phyloP scores from a whole-genome alignment of 2,113 vertebrate genomes.

The Marcusenius ussheri region DNA sequence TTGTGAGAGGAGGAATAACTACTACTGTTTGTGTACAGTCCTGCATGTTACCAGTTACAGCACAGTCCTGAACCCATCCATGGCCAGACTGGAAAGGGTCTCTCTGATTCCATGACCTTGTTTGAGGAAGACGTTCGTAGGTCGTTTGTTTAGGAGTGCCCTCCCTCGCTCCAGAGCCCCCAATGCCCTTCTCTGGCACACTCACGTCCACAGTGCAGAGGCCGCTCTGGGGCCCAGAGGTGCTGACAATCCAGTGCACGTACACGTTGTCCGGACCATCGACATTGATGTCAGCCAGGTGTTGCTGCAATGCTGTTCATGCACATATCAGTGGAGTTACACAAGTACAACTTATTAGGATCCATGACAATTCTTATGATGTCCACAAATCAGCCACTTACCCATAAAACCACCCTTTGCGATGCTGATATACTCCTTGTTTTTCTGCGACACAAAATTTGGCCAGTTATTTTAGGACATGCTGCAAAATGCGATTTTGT shows the following conservation, averaged over 20 bases:
- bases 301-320: slow-evolving; percentile 80
- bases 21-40: neutral
- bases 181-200: neutral
- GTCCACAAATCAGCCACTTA: slow-evolving; percentile 52
- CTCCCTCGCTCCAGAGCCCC: neutral
- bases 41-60: neutral
- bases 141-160: neutral
- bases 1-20: neutral
- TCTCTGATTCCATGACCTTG: neutral
- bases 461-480: neutral
- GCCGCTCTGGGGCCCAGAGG: slow-evolving; percentile 83
- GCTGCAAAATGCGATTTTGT: neutral
- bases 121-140: neutral
- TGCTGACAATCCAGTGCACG: slow-evolving; percentile 96
- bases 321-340: neutral
- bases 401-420: slow-evolving; percentile 98
- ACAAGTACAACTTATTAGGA: neutral
- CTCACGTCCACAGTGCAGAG: slow-evolving; percentile 83
- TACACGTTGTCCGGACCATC: slow-evolving; percentile 93
- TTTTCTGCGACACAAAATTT: slow-evolving; percentile 77
- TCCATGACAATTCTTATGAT: neutral
- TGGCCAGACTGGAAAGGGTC: neutral
- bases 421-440: slow-evolving; percentile 96
- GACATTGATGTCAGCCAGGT: slow-evolving; percentile 94
- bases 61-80: neutral